Evolutionary conservation across 92 coral and sea anemone genomes (phyloP).

Genomic region (Pocillopora grandis): DNA sequence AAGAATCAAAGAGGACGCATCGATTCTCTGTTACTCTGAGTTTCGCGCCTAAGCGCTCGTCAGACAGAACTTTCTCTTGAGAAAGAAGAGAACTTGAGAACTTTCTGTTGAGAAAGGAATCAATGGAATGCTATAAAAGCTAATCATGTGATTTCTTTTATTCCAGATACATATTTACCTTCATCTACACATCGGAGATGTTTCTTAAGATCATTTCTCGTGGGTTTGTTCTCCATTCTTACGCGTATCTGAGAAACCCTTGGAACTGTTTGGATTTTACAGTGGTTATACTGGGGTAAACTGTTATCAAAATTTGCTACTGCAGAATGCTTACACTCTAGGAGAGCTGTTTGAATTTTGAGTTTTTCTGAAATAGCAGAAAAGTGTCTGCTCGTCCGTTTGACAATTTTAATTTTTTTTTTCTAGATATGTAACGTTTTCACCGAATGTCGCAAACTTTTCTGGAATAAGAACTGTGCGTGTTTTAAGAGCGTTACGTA

Average conservation of each 20-base stretch:
- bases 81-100: too few relatives aligned
- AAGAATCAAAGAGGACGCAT: too few relatives aligned
- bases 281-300: slow-evolving; percentile 94
- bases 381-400: too few relatives aligned
- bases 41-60: too few relatives aligned
- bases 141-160: background rate
- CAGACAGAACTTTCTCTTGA: too few relatives aligned
- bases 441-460: slow-evolving; percentile 81
- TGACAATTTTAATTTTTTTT: background rate
- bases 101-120: too few relatives aligned
- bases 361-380: too few relatives aligned
- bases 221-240: slow-evolving; percentile 83
- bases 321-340: background rate
- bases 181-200: slow-evolving; percentile 90
- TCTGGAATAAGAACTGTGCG: slow-evolving; percentile 87
- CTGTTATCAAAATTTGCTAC: background rate
- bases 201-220: slow-evolving; percentile 79
- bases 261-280: slow-evolving; percentile 91
- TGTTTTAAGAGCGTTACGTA: slow-evolving; percentile 87
- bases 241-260: slow-evolving; percentile 86
- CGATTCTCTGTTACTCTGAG: too few relatives aligned
- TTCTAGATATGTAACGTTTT: slow-evolving; percentile 71
- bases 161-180: slow-evolving; percentile 84
- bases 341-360: background rate
- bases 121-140: background rate